These are phyloP conservation scores for Syritta pipiens DNA, from an alignment of 2,888 invertebrate species.

Conservation along the genomic window DNA sequence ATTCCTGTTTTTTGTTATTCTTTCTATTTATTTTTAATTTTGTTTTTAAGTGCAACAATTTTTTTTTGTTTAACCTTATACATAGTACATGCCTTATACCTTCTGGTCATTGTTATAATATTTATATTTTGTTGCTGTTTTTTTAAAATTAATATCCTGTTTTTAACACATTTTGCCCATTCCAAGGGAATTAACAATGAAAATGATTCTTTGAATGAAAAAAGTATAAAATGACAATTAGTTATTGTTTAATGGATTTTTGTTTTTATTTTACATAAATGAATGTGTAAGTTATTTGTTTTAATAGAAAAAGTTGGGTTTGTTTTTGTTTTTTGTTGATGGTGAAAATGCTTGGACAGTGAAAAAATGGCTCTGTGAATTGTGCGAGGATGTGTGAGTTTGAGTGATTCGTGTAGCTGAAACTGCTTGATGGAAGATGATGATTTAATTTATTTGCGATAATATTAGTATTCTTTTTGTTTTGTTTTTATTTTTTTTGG, in stretches of 20 bases:
- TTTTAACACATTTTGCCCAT: slow-evolving; percentile 3
- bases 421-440: slow-evolving; percentile 46
- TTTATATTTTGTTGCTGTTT: slow-evolving; percentile 11
- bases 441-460: slow-evolving; percentile 38
- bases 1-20: slow-evolving; percentile 15
- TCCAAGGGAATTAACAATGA: slow-evolving; percentile 32
- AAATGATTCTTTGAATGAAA: slow-evolving; percentile 10
- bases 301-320: too few species aligned
- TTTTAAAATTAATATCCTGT: slow-evolving; percentile 5
- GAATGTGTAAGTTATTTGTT: too few species aligned
- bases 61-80: slow-evolving; percentile 13
- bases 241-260: neutral
- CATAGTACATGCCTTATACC: neutral
- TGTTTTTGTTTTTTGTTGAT: neutral
- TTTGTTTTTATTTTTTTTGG: neutral
- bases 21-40: neutral
- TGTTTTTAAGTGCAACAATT: slow-evolving; percentile 32
- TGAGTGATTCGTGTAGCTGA: slow-evolving; percentile 15
- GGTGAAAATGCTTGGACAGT: too few species aligned
- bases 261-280: neutral
- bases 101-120: neutral
- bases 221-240: slow-evolving; percentile 48
- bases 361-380: neutral
- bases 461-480: slow-evolving; percentile 1
- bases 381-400: slow-evolving; percentile 20